Conservation (phyloP, 2,113 vertebrate species). For the Tetrao urogallus region DNA sequence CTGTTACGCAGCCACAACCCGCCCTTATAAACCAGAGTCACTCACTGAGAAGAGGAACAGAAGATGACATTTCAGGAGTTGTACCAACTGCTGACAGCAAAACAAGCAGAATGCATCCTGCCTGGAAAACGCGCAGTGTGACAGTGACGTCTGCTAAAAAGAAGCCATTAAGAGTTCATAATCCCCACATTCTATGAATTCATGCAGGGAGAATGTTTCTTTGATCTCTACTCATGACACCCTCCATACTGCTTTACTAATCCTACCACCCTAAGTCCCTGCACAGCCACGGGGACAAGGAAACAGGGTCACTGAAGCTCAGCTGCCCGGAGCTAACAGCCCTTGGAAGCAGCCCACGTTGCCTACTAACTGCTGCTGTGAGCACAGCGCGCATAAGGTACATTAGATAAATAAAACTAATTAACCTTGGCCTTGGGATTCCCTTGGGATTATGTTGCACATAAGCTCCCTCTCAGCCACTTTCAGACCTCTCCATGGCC, state of each 20-base stretch:
- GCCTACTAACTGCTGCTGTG: neutral
- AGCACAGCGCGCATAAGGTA: neutral
- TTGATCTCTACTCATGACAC: neutral
- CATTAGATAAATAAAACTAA: slow-evolving; percentile 7
- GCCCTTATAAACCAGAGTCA: neutral
- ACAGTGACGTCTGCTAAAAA: slow-evolving; percentile 2
- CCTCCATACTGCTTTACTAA: neutral
- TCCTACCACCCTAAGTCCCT: neutral
- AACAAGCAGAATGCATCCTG: neutral
- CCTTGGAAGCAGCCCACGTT: neutral
- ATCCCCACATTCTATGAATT: neutral
- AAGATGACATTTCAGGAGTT: neutral
- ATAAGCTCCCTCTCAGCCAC: neutral
- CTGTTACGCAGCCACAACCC: neutral
- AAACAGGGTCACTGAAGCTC: neutral
- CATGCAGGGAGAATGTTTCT: slow-evolving; percentile 23
- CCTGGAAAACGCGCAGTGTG: neutral
- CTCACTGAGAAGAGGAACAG: neutral
- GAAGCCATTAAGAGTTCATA: neutral
- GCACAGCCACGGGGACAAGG: neutral
- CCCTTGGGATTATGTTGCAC: neutral
- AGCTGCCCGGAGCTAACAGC: neutral
- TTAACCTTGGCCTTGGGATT: neutral
- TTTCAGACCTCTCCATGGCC: neutral
- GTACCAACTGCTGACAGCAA: neutral